Evolutionary conservation across 2,797 vertebrate genomes (phyloP).

Genomic region (Rhinogobio ventralis): DNA sequence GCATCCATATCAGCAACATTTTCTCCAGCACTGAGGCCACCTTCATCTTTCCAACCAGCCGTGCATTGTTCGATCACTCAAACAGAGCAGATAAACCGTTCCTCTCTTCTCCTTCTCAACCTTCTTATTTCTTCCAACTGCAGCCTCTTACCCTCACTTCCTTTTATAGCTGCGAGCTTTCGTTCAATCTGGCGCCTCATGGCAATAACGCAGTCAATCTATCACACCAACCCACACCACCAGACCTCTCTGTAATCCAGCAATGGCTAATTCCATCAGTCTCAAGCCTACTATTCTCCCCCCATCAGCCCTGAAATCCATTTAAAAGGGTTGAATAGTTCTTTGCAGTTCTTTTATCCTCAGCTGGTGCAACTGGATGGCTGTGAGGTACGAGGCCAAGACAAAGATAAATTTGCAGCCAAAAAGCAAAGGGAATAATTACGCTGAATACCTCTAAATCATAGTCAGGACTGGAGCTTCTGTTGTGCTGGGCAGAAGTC

Average conservation of each 20-base stretch:
- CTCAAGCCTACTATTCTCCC: slow-evolving; percentile 68
- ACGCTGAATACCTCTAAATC: slow-evolving; percentile 56
- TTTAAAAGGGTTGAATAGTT: slow-evolving; percentile 64
- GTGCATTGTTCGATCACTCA: slow-evolving; percentile 31
- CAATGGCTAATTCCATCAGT: slow-evolving; percentile 77
- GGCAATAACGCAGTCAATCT: slow-evolving; percentile 68
- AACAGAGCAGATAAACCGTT: neutral
- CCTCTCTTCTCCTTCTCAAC: slow-evolving; percentile 13
- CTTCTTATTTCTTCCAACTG: slow-evolving; percentile 37
- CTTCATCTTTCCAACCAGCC: slow-evolving; percentile 46
- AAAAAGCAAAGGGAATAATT: slow-evolving; percentile 65
- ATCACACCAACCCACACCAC: slow-evolving; percentile 68
- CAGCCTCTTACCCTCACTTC: slow-evolving; percentile 62
- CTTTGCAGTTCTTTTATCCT: slow-evolving; percentile 54
- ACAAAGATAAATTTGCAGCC: slow-evolving; percentile 61
- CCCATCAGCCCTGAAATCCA: slow-evolving; percentile 71
- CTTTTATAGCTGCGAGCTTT: slow-evolving; percentile 53
- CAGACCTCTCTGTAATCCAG: slow-evolving; percentile 64
- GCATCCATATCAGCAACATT: slow-evolving; percentile 34
- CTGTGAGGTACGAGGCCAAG: slow-evolving; percentile 56
- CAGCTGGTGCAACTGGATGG: slow-evolving; percentile 56
- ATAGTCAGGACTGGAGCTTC: slow-evolving; percentile 15
- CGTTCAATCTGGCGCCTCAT: slow-evolving; percentile 58
- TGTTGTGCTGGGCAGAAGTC: slow-evolving; percentile 16
- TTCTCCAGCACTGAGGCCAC: slow-evolving; percentile 29